A percentile compares a stretch with the other conserved stretches of the same genome.
Evolutionary conservation across 2,888 invertebrate species (phyloP).

Genomic region (Tupiocoris notatus): DNA sequence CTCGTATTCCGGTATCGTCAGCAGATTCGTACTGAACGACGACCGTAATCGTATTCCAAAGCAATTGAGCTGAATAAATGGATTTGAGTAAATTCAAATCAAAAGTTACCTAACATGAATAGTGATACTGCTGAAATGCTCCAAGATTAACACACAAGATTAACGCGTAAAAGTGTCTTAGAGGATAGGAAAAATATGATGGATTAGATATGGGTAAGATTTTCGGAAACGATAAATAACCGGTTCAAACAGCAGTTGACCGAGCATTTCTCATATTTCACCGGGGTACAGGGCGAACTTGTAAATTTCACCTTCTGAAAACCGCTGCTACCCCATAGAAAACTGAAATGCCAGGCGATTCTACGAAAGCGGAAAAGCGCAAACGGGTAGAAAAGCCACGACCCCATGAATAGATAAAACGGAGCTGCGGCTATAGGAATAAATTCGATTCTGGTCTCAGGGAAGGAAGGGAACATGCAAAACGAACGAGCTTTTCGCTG

Average conservation of each 20-base stretch:
- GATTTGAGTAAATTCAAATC: no score
- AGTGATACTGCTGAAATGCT: no score
- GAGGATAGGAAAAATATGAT: no score
- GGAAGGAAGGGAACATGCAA: neutral
- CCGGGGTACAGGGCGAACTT: neutral
- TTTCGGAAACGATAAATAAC: neutral
- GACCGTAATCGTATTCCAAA: no score
- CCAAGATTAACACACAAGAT: no score
- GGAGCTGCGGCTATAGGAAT: slow-evolving; percentile 1
- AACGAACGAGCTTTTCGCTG: slow-evolving; percentile 18
- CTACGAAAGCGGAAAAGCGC: neutral
- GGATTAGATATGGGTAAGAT: no score
- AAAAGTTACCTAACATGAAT: no score
- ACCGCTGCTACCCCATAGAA: neutral
- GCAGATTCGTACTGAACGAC: no score
- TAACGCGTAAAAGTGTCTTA: no score
- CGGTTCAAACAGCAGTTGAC: neutral
- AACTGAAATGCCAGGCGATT: neutral
- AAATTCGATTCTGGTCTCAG: neutral
- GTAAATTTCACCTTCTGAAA: neutral
- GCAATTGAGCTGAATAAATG: no score
- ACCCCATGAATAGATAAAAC: slow-evolving; percentile 21
- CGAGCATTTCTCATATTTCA: neutral
- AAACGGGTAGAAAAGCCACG: neutral
- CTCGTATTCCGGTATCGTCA: no score